Conservation (phyloP, 2,797 vertebrate genomes). For the Ficedula albicollis region DNA sequence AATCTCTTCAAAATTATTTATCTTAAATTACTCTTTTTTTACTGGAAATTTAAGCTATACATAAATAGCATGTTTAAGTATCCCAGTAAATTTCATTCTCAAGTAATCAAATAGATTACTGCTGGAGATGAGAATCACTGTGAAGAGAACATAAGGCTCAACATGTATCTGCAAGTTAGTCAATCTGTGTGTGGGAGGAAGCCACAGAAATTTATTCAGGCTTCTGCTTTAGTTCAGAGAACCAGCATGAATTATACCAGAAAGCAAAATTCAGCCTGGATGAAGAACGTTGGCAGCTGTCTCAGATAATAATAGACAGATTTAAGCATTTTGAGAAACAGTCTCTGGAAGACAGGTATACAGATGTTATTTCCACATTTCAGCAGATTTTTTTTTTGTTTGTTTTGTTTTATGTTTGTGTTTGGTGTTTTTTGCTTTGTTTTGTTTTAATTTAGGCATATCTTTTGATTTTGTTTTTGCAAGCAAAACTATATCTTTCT, state of each 20-base stretch:
- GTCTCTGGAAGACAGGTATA: background rate
- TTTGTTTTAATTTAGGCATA: background rate
- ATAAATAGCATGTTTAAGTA: background rate
- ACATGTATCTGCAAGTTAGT: background rate
- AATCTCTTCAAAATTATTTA: conserved; percentile 13
- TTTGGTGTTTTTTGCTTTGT: background rate
- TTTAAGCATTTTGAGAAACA: background rate
- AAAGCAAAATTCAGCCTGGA: conserved; percentile 13
- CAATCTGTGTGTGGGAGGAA: conserved; percentile 5
- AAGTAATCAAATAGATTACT: background rate
- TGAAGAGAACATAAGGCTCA: conserved; percentile 6
- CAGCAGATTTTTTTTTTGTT: background rate
- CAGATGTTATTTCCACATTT: background rate
- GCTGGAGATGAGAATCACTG: background rate
- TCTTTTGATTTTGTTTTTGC: background rate
- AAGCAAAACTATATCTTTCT: background rate
- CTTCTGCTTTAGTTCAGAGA: background rate
- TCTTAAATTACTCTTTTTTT: conserved; percentile 36
- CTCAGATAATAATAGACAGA: conserved; percentile 7
- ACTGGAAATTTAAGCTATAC: conserved; percentile 11
- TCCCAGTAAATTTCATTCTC: conserved; percentile 3
- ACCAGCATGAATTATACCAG: background rate
- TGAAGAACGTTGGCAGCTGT: background rate
- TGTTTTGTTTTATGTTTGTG: too few species aligned
- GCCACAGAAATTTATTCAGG: conserved; percentile 22